phyloP scores from a whole-genome alignment of 2,113 vertebrate genomes.

The Aegithalos caudatus region DNA sequence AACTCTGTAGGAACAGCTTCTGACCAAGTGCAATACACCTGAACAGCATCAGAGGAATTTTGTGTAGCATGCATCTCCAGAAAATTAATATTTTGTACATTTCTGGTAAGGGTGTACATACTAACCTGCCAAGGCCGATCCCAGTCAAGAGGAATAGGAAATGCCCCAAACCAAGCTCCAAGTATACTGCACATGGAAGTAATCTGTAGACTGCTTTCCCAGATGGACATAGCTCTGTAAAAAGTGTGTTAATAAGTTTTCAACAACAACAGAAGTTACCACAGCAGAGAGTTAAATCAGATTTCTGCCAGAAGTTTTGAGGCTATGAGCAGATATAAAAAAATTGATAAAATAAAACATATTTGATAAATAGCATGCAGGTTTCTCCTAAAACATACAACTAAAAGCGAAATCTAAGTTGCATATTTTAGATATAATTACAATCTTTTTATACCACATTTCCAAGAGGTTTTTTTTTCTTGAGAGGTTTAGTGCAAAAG shows the following conservation, averaged over 20 bases:
- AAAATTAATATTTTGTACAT: not conserved
- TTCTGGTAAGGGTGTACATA: not conserved
- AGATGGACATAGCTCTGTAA: conserved; percentile 87
- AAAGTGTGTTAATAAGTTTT: not conserved
- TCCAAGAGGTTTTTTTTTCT: not conserved
- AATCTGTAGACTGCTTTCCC: conserved; percentile 94
- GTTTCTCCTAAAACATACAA: not conserved
- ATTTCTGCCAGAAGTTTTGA: not conserved
- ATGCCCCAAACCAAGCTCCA: conserved; percentile 91
- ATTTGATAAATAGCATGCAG: not conserved
- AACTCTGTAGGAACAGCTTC: not conserved
- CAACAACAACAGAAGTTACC: not conserved
- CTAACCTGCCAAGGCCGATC: conserved; percentile 97
- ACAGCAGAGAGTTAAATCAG: not conserved
- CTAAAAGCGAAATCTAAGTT: not conserved
- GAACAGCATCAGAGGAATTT: not conserved
- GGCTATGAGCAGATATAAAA: not conserved
- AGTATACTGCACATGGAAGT: conserved; percentile 84
- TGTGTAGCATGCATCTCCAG: not conserved
- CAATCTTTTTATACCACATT: not conserved
- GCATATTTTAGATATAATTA: not conserved
- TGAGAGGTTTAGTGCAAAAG: not conserved
- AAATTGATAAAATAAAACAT: too few relatives aligned
- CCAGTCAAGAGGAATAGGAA: conserved; percentile 96
- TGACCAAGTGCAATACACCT: not conserved